Percentiles rank a stretch among this genome's conserved stretches.
Evolutionary conservation across 2,888 invertebrate genomes (phyloP).

Genomic region (Seira musarum): DNA sequence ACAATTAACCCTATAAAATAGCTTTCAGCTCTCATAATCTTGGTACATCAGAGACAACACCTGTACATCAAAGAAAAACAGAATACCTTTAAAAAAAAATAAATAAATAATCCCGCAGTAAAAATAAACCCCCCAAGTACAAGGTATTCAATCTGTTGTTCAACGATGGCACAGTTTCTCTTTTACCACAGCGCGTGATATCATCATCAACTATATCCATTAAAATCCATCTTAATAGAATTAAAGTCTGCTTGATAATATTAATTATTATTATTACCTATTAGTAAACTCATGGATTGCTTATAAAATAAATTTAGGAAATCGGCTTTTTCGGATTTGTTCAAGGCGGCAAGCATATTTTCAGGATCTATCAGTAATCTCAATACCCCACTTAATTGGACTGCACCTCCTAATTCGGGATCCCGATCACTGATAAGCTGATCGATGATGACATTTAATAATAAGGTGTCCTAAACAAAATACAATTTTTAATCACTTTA

Average conservation of each 20-base stretch:
- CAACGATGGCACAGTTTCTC: slow-evolving; percentile 57
- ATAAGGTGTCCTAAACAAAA: slow-evolving; percentile 83
- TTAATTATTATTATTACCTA: slow-evolving; percentile 77
- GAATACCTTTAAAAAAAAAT: slow-evolving; percentile 14
- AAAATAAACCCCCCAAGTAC: slow-evolving; percentile 10
- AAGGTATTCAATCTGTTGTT: slow-evolving; percentile 39
- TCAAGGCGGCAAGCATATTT: slow-evolving; percentile 94
- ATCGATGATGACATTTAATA: slow-evolving; percentile 93
- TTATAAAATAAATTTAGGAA: slow-evolving; percentile 99
- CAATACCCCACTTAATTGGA: slow-evolving; percentile 95
- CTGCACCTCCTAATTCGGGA: slow-evolving; percentile 97
- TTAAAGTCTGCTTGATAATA: not conserved
- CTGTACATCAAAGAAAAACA: slow-evolving; percentile 54
- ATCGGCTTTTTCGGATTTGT: slow-evolving; percentile 97
- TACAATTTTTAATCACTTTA: slow-evolving; percentile 69
- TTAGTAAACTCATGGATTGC: slow-evolving; percentile 96
- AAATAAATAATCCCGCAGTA: slow-evolving; percentile 5
- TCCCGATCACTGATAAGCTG: slow-evolving; percentile 98
- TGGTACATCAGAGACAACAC: slow-evolving; percentile 67
- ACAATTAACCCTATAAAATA: too few relatives aligned
- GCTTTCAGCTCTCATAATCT: slow-evolving; percentile 70
- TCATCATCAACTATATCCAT: slow-evolving; percentile 64
- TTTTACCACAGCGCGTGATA: slow-evolving; percentile 62
- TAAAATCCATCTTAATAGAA: not conserved
- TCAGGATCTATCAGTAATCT: slow-evolving; percentile 96